Base-by-base conservation (phyloP, 2,888 invertebrate genomes). In the Isotomurus palustris region DNA sequence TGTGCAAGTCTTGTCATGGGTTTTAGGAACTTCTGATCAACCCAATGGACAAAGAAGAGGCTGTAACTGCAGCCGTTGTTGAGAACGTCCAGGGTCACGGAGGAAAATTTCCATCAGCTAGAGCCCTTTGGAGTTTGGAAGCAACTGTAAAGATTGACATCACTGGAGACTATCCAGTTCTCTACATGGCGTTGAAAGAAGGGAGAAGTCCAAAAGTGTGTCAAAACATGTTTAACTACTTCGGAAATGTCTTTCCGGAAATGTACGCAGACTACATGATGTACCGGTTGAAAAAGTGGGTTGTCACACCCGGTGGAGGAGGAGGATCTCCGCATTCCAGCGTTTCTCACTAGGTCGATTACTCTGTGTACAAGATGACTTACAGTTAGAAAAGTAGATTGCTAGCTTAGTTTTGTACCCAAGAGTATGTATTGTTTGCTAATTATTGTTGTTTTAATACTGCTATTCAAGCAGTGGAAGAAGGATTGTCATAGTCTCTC, bases 141-240 rank as follows among this genome's bases (percentile, higher is more conserved):
- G 3, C 6, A 12, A 22, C 14, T 4, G 22, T 43, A 43, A 21
- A 24, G 14, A 43, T 43, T 22, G 43, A 43, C 43, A 43, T 24
- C 22, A 24, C 5, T 4, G 24, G 24, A 19, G 43, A 43, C 3
- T 19, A 22, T 43, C 43, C 43, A 6, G 24, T 24, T 5, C 22
- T 43, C 4, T 43, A 8, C 24, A 19, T 43, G 43, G 12, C 43
- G 24, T 3, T 43, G 17, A 43, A 24, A 5, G 43, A 10, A 22
- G 43, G 43, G 14, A 21, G 43, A 12, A 43, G 24, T 43, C 43
- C 43, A 5, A 22, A 14, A 12, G 24, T 43, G 3, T 43, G 43
- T 22, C 43, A 43, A 14, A 43, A 43, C 19, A 43, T 43, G 43
- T 22, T 43, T 14, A 43, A 43, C 14, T 43, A 43, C 24, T 43